phyloP scores from a whole-genome alignment of 23 tunicate genomes.

The Styela plicata region DNA sequence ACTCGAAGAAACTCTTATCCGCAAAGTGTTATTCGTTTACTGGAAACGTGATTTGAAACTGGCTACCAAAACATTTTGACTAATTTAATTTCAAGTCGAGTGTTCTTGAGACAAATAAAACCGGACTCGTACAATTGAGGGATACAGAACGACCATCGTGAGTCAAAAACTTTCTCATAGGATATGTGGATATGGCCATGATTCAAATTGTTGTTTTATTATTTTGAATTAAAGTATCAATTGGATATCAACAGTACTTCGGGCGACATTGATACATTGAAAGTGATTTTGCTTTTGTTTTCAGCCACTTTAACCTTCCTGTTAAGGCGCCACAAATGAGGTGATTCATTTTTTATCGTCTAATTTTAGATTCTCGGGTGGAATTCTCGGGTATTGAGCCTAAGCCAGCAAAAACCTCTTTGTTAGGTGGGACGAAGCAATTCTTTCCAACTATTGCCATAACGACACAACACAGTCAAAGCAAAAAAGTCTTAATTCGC shows the following conservation, averaged over 20 bases:
- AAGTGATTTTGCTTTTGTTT: background rate
- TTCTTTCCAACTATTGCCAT: no score
- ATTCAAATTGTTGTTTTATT: background rate
- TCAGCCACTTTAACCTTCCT: background rate
- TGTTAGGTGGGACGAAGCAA: no score
- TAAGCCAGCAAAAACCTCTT: no score
- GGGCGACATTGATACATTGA: background rate
- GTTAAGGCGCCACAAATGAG: background rate
- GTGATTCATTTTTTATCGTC: background rate
- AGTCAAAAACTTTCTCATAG: background rate
- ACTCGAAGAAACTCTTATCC: background rate
- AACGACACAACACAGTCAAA: no score
- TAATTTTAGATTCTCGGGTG: no score
- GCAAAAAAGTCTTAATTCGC: no score
- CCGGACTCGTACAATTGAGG: background rate
- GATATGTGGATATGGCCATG: background rate
- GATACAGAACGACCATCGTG: background rate
- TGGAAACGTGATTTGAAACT: background rate
- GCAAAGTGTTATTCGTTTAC: background rate
- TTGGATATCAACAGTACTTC: background rate
- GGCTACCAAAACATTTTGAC: background rate
- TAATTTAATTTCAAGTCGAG: background rate
- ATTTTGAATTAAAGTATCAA: background rate
- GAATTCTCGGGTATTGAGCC: no score
- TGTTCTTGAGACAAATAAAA: background rate